phyloP scores from a whole-genome alignment of 1,140 invertebrate species.

The Popillia japonica region DNA sequence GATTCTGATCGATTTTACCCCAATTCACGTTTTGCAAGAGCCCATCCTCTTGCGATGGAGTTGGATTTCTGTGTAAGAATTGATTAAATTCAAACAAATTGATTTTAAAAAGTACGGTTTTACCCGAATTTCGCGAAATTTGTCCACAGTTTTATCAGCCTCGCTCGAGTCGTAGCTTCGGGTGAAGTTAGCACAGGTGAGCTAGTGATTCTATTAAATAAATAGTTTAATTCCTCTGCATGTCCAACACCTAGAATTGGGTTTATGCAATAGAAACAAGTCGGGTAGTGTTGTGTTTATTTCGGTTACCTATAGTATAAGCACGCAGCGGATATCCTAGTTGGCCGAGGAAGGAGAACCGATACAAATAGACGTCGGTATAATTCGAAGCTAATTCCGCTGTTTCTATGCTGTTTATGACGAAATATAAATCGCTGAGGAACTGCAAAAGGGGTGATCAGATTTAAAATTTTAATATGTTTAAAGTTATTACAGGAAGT shows the following conservation, averaged over 20 bases:
- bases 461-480: neutral
- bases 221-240: neutral
- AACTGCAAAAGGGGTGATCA: neutral
- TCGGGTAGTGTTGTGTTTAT: neutral
- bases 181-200: neutral
- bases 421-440: neutral
- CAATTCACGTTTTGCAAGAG: neutral
- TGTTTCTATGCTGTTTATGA: neutral
- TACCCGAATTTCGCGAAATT: constrained; percentile 15
- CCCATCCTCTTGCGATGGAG: neutral
- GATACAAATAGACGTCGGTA: neutral
- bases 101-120: neutral
- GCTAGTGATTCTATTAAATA: neutral
- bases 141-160: neutral
- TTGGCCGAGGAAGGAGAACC: neutral
- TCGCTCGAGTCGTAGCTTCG: neutral
- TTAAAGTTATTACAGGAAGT: neutral
- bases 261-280: neutral
- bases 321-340: neutral
- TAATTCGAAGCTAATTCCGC: neutral
- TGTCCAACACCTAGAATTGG: neutral
- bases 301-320: neutral
- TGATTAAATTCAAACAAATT: neutral
- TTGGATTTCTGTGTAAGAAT: neutral
- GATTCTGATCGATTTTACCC: neutral